Percentiles rank a stretch among this genome's conserved stretches.
Evolutionary conservation across 2,797 vertebrate genomes (phyloP).

Genomic region (Remorina albescens): DNA sequence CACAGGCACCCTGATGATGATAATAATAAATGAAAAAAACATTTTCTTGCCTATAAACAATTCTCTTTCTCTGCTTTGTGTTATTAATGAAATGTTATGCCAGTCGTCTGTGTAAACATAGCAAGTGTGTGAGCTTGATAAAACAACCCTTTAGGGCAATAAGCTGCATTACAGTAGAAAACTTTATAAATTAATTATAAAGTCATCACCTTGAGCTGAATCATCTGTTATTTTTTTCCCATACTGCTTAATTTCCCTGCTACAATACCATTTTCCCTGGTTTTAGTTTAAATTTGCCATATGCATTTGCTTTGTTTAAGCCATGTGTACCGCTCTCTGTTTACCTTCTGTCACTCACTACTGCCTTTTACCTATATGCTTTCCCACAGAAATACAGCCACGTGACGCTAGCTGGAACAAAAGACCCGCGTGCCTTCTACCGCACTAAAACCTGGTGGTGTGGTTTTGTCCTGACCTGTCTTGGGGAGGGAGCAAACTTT

Average conservation of each 20-base stretch:
- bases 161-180: not conserved
- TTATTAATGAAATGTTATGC: not conserved
- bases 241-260: not conserved
- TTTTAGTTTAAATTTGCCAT: not conserved
- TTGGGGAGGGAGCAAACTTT: slow-evolving; percentile 93
- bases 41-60: too few relatives aligned
- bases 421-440: slow-evolving; percentile 92
- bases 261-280: not conserved
- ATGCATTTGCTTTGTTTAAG: slow-evolving; percentile 3
- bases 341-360: slow-evolving; percentile 1
- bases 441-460: slow-evolving; percentile 96
- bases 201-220: not conserved
- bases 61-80: not conserved
- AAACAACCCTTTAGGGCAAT: not conserved
- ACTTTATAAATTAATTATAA: not conserved
- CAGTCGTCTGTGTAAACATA: slow-evolving; percentile 2
- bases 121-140: not conserved
- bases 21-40: too few relatives aligned
- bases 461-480: slow-evolving; percentile 88
- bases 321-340: slow-evolving; percentile 6
- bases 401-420: slow-evolving; percentile 88
- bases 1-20: not conserved
- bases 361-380: slow-evolving; percentile 9
- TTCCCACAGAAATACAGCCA: slow-evolving; percentile 92
- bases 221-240: not conserved